Percentiles rank a stretch among this genome's conserved stretches.
These are phyloP conservation scores for Palythoa grandiflora DNA, from an alignment of 92 coral and sea anemone genomes.

Conservation along the genomic window DNA sequence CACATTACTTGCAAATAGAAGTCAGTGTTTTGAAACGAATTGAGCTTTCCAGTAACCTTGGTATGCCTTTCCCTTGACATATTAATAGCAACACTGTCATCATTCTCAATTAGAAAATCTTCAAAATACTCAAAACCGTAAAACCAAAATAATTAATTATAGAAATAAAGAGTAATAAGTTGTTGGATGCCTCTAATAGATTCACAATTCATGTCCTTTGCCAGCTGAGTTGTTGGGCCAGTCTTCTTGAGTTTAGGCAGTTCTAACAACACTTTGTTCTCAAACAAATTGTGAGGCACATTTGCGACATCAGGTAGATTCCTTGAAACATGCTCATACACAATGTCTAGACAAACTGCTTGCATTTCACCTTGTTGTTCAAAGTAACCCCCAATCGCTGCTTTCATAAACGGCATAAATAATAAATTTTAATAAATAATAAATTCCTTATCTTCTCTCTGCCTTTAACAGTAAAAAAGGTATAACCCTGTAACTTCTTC, in stretches of 20 bases:
- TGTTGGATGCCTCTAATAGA: neutral
- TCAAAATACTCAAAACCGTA: neutral
- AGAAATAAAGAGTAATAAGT: too few species aligned
- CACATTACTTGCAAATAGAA: constrained; percentile 41
- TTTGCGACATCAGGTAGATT: neutral
- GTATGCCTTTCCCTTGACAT: constrained; percentile 31
- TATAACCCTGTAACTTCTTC: neutral
- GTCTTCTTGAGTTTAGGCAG: constrained; percentile 6
- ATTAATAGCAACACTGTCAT: constrained; percentile 14
- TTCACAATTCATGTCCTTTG: neutral
- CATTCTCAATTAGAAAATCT: neutral
- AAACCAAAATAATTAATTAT: neutral
- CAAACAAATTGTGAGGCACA: neutral
- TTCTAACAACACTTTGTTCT: neutral
- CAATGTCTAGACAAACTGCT: neutral
- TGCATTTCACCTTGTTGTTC: neutral
- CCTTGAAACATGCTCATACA: neutral
- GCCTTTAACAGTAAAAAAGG: neutral
- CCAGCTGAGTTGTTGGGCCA: constrained; percentile 3
- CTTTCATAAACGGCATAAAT: neutral
- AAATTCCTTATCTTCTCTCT: neutral
- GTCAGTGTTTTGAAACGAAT: constrained; percentile 8
- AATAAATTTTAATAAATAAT: too few species aligned
- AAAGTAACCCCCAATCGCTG: neutral
- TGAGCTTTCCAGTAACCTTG: constrained; percentile 18